Evolutionary conservation across 2,797 vertebrate species (phyloP).

Genomic region (Cyclopterus lumpus): DNA sequence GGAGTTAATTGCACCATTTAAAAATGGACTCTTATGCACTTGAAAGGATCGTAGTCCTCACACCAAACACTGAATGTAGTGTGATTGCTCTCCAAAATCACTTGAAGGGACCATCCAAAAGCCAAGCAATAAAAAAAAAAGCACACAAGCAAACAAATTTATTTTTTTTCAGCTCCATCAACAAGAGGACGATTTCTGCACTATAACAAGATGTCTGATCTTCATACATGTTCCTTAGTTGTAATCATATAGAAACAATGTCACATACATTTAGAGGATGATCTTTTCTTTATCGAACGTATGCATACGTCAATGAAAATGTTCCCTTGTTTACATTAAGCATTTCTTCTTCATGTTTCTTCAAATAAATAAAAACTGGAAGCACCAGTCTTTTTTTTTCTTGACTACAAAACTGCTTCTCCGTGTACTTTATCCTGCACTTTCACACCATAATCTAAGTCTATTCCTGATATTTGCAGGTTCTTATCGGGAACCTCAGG

Average conservation of each 20-base stretch:
- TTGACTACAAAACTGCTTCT: neutral
- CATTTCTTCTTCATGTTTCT: neutral
- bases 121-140: constrained; percentile 22
- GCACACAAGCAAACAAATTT: constrained; percentile 4
- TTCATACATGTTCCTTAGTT: constrained; percentile 1
- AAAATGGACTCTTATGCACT: constrained; percentile 35
- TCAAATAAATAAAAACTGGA: neutral
- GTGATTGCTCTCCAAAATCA: constrained; percentile 42
- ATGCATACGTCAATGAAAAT: neutral
- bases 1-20: constrained; percentile 44
- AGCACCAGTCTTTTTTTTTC: neutral
- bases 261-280: neutral
- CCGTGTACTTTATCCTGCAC: neutral
- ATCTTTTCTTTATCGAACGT: constrained; percentile 8
- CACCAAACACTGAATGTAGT: constrained; percentile 23
- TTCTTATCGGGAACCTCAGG: constrained; percentile 45
- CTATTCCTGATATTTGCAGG: constrained; percentile 17
- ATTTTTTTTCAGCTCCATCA: constrained; percentile 6
- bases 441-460: constrained; percentile 14
- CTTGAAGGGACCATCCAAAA: constrained; percentile 17
- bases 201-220: neutral
- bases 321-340: neutral
- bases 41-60: constrained; percentile 51
- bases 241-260: neutral
- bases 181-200: neutral